phyloP scores from a whole-genome alignment of 2,797 vertebrate species.

The Lutjanus campechanus region DNA sequence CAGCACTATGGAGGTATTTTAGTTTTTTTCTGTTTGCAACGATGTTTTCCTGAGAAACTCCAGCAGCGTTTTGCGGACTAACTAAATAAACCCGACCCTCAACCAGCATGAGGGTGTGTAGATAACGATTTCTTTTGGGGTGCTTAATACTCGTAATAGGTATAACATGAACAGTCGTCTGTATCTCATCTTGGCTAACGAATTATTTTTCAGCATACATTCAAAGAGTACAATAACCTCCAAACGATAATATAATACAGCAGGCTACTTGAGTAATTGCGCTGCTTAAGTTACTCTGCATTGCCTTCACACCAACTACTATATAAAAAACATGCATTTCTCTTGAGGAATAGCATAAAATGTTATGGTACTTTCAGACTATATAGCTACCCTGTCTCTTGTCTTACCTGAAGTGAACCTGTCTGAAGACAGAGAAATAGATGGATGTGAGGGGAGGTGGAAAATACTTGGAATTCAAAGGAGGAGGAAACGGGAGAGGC shows the following conservation, averaged over 20 bases:
- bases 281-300: neutral
- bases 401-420: slow-evolving; percentile 11
- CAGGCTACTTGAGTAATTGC: neutral
- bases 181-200: neutral
- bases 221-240: neutral
- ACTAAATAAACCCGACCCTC: too few relatives aligned
- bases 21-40: too few relatives aligned
- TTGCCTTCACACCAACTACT: neutral
- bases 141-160: too few relatives aligned
- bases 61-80: too few relatives aligned
- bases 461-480: slow-evolving; percentile 22
- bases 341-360: neutral
- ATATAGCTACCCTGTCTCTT: neutral
- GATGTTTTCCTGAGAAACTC: too few relatives aligned
- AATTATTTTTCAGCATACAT: neutral
- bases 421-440: neutral
- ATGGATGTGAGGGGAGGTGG: neutral
- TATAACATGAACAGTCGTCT: neutral
- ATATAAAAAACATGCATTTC: too few relatives aligned
- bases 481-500: slow-evolving; percentile 17
- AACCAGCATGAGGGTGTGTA: too few relatives aligned
- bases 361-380: neutral
- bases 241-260: neutral
- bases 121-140: neutral
- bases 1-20: too few relatives aligned